phyloP scores from a whole-genome alignment of 2,797 vertebrate genomes.

The Hemitrygon akajei region DNA sequence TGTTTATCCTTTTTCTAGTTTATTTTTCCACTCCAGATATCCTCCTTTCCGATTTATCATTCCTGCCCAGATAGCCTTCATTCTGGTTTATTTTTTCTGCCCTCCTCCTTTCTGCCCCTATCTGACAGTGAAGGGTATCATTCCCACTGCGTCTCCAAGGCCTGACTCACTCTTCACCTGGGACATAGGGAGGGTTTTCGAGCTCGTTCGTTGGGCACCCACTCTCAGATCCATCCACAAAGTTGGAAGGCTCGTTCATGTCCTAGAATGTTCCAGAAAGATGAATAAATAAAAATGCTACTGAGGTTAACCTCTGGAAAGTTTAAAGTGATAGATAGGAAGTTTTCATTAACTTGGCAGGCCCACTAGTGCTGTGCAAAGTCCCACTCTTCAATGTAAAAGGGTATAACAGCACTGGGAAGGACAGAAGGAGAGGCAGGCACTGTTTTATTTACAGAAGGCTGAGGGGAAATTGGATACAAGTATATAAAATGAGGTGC shows the following conservation, averaged over 20 bases:
- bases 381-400: background rate
- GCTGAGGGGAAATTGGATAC: background rate
- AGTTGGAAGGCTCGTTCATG: constrained; percentile 86
- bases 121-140: background rate
- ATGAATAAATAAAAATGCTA: background rate
- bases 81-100: no score
- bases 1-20: no score
- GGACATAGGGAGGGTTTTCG: constrained; percentile 72
- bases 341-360: background rate
- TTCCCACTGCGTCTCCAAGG: background rate
- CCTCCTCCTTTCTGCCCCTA: background rate
- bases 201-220: constrained; percentile 67
- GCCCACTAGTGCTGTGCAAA: no score
- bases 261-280: constrained; percentile 57
- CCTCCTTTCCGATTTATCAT: no score
- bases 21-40: no score
- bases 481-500: background rate
- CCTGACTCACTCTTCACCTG: constrained; percentile 54
- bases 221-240: constrained; percentile 69
- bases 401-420: no score
- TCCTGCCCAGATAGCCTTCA: no score
- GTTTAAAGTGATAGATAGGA: background rate
- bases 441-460: background rate
- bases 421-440: background rate
- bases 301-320: background rate